Percentiles rank a stretch among this genome's conserved stretches.
phyloP scores from a whole-genome alignment of 1,140 invertebrate genomes.

The Anastrepha obliqua region DNA sequence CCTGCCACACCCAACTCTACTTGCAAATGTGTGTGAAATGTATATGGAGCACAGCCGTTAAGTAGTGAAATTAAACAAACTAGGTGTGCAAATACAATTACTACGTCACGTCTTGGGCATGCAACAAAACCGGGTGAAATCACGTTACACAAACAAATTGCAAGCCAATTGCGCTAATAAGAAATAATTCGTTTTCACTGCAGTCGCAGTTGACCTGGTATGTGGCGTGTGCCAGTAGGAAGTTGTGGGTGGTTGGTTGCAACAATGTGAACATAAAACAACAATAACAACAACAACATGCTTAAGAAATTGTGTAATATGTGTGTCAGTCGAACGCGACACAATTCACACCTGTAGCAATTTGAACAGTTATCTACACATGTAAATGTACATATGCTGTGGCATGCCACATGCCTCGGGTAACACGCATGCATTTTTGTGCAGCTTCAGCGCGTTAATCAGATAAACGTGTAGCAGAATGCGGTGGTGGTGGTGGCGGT shows the following conservation, averaged over 20 bases:
- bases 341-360: slow-evolving; percentile 31
- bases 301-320: slow-evolving; percentile 49
- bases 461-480: background rate
- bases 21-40: background rate
- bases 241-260: slow-evolving; percentile 1
- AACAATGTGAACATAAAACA: background rate
- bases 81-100: background rate
- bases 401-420: slow-evolving; percentile 38
- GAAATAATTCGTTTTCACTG: background rate
- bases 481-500: background rate
- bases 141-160: background rate
- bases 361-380: slow-evolving; percentile 22
- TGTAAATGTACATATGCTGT: background rate
- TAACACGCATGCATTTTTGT: slow-evolving; percentile 45
- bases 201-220: background rate
- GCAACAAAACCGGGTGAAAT: background rate
- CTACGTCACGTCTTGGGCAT: background rate
- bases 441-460: slow-evolving; percentile 19
- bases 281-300: background rate
- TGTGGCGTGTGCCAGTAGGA: background rate
- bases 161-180: background rate
- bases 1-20: background rate
- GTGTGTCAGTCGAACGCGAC: slow-evolving; percentile 50
- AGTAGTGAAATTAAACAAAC: background rate
- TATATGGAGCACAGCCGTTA: background rate